A percentile compares a stretch with the other conserved stretches of the same genome.
These are phyloP conservation scores for Chaetodon trifasciatus DNA, from an alignment of 2,797 vertebrate genomes.

Conservation along the genomic window DNA sequence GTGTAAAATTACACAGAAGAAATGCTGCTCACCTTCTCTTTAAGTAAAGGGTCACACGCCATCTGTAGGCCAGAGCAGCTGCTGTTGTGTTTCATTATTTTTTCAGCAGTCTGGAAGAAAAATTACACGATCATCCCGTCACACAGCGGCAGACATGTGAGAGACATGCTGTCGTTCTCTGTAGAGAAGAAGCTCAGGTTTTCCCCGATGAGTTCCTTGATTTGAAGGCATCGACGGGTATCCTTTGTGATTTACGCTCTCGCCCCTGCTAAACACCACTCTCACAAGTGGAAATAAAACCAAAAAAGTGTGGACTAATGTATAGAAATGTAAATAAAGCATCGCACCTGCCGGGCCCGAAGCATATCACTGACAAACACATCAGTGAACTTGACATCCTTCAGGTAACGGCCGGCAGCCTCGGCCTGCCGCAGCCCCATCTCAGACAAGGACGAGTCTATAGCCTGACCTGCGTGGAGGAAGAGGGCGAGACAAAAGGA, in stretches of 20 bases:
- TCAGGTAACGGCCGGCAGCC: constrained; percentile 90
- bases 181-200: neutral
- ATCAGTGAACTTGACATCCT: constrained; percentile 87
- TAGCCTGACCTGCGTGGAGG: constrained; percentile 87
- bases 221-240: neutral
- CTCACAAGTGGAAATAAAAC: neutral
- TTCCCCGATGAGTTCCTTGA: neutral
- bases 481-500: neutral
- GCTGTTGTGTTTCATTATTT: constrained; percentile 88
- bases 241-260: neutral
- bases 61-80: constrained; percentile 85
- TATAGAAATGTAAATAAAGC: neutral
- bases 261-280: no score
- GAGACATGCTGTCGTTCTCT: no score
- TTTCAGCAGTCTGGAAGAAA: constrained; percentile 88
- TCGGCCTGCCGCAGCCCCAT: constrained; percentile 89
- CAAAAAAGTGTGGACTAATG: neutral
- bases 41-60: constrained; percentile 87
- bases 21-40: constrained; percentile 88
- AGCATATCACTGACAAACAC: constrained; percentile 91
- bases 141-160: neutral
- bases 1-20: neutral
- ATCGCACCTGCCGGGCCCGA: constrained; percentile 89
- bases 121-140: constrained; percentile 4
- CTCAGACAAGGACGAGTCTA: constrained; percentile 90